Evolutionary conservation across 2,797 vertebrate genomes (phyloP), one percentile per base, ranked within the genome.

Genomic region (Lagothrix lagotricha): DNA sequence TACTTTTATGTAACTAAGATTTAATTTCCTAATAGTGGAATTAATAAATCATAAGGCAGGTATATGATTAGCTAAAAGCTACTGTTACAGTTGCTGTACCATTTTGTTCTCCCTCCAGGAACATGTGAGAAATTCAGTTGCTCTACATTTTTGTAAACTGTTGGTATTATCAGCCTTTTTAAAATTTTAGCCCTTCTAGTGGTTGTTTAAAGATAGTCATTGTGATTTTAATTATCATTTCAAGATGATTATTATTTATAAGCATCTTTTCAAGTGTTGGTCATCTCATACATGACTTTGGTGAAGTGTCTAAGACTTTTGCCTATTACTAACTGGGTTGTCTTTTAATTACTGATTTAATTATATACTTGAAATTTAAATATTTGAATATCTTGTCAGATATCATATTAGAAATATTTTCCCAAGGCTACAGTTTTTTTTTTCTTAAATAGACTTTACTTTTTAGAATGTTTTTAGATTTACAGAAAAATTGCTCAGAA

Each of bases 331-430:
- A 83, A 41, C 84, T 50, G 22, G 8, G 19, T 61, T 93, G n/a
- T 17, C 41, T 96, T 88, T 93, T 39, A 79, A 58, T 57, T 73
- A 77, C 46, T 88, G 17, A 36, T 44, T 94, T 33, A 11, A 79
- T 50, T 50, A 19, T 36, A 70, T 9, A 39, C n/a, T 81, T 88
- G 8, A 57, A 30, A 86, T 73, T 48, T 79, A 79, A 12, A 70
- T 24, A 70, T 76, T 77, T 94, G 22, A 48, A 15, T 52, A 14
- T 81, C 61, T 90, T 87, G 20, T 58, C 52, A 94, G 26, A 33
- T 33, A 46, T 7, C 61, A 4, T 83, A 64, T 81, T 22, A 26
- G 4, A 5, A 93, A 79, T 84, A 90, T 58, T 82, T 94, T 75
- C 15, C 64, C 7, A 92, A 61, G 48, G 76, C 20, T 33, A 7